Evolutionary conservation across 1,140 invertebrate genomes (phyloP), one percentile per base, ranked within the genome.

Genomic region (Drosophila dunni): DNA sequence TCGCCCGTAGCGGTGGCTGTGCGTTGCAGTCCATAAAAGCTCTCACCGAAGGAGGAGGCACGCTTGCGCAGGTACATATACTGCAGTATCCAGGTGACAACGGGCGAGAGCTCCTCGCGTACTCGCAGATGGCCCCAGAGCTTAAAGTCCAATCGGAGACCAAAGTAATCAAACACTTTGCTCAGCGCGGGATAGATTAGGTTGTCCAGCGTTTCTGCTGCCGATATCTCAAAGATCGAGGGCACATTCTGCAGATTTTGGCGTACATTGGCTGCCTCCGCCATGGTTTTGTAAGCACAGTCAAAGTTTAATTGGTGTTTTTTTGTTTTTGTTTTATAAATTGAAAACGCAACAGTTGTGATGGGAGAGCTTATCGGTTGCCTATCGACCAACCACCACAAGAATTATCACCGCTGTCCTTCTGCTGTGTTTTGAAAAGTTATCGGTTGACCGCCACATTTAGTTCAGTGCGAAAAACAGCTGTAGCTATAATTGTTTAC

Each of bases 181-280:
- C 82, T 91, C 10, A 92, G 68, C 3, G 91, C 91, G 7, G 91
- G 91, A 46, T 92, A 92, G 17, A 92, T 91, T 36, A 92, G 76
- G 34, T 89, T 89, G 69, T 92, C 91, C 33, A 92, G 48, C 3
- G 90, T 91, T 67, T 92, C 90, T 0, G 91, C 86, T 0, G 91
- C 91, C 1, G 86, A 88, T 42, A 92, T 90, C 72, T 92, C 91
- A 53, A 92, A 92, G 40, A 92, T 91, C 6, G 91, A 92, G 15
- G 91, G 91, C 5, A 86, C 72, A 78, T 92, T 90, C 45, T 91
- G 89, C 7, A 92, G 66, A 78, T 92, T 92, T 54, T 92, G 88
- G 17, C 89, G 85, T 40, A 92, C 74, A 58, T 91, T 92, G 8
- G 89, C 91, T 10, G 81, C 86, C 69, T 85, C 86, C 8, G 85